A percentile compares a stretch with the other conserved stretches of the same genome.
Conservation (phyloP, 1,140 invertebrate species). For the Drosophila erecta region DNA sequence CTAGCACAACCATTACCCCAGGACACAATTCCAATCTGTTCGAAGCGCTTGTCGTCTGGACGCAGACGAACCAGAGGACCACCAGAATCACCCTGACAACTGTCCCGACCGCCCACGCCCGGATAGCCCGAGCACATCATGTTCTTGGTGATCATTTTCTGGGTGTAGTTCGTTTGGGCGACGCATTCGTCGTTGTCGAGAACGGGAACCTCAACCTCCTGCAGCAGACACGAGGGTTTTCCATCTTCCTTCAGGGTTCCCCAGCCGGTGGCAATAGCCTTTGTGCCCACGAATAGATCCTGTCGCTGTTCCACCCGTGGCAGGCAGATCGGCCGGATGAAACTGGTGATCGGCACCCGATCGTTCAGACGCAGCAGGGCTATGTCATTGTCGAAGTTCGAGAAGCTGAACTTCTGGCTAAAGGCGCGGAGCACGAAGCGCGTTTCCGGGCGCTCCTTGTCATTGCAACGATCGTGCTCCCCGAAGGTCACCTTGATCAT, state of each 20-base stretch:
- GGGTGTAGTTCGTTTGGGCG: conserved; percentile 91
- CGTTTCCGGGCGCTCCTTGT: conserved; percentile 89
- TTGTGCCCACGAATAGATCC: conserved; percentile 87
- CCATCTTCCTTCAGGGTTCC: conserved; percentile 92
- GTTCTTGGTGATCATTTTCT: conserved; percentile 92
- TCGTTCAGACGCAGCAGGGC: conserved; percentile 92
- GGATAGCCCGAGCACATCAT: conserved; percentile 94
- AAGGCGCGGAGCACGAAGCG: conserved; percentile 90
- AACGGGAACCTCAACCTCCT: conserved; percentile 93
- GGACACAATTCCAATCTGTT: conserved; percentile 90
- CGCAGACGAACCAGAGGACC: conserved; percentile 92
- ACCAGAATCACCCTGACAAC: conserved; percentile 96
- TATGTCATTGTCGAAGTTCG: conserved; percentile 94
- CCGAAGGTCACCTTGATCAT: conserved; percentile 95
- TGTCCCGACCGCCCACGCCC: conserved; percentile 91
- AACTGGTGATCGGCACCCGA: conserved; percentile 89
- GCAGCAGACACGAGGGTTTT: conserved; percentile 91
- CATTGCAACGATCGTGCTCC: conserved; percentile 92
- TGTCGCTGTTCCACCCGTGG: conserved; percentile 87
- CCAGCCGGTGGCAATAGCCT: conserved; percentile 93
- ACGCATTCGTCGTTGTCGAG: conserved; percentile 90
- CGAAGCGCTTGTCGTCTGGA: conserved; percentile 90
- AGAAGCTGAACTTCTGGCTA: conserved; percentile 91
- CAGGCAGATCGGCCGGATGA: conserved; percentile 92
- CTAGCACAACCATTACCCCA: conserved; percentile 90